Conservation (phyloP, 2,797 vertebrate species). For the Brotula barbata region DNA sequence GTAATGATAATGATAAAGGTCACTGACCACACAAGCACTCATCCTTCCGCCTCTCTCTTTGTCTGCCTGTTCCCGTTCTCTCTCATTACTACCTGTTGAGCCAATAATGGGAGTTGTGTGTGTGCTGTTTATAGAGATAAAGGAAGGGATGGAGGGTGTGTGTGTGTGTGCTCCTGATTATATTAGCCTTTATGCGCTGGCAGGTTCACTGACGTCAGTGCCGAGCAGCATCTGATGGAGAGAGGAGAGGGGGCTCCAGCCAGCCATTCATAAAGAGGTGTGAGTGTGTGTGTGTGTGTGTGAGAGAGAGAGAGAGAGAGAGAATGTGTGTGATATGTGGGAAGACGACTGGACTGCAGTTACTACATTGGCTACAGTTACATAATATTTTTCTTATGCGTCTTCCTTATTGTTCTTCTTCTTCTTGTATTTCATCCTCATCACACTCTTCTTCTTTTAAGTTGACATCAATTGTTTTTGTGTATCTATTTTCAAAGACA, state of each 20-base stretch:
- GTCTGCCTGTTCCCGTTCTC: constrained; percentile 2
- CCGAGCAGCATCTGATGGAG: constrained; percentile 46
- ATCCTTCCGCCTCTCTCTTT: constrained; percentile 3
- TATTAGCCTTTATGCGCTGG: constrained; percentile 64
- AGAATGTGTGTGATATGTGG: constrained; percentile 15
- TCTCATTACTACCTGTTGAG: constrained; percentile 27
- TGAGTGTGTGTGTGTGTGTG: constrained; percentile 18
- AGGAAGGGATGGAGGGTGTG: constrained; percentile 28
- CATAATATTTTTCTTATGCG: constrained; percentile 39
- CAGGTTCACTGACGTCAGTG: constrained; percentile 68
- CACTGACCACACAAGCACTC: constrained; percentile 9
- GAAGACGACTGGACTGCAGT: constrained; percentile 46
- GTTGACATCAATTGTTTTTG: not conserved
- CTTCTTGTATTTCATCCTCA: constrained; percentile 12
- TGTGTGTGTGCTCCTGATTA: constrained; percentile 52
- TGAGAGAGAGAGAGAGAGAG: not conserved
- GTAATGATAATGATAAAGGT: constrained; percentile 32
- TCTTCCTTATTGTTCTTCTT: constrained; percentile 16
- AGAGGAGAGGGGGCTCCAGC: constrained; percentile 11
- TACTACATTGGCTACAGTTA: constrained; percentile 58
- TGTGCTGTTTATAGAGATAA: constrained; percentile 30
- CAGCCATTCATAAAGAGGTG: constrained; percentile 54
- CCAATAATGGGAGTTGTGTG: constrained; percentile 13
- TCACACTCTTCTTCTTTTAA: constrained; percentile 1
- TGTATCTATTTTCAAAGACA: not conserved